Conservation (phyloP, 1,140 invertebrate species). For the Varroa destructor region DNA sequence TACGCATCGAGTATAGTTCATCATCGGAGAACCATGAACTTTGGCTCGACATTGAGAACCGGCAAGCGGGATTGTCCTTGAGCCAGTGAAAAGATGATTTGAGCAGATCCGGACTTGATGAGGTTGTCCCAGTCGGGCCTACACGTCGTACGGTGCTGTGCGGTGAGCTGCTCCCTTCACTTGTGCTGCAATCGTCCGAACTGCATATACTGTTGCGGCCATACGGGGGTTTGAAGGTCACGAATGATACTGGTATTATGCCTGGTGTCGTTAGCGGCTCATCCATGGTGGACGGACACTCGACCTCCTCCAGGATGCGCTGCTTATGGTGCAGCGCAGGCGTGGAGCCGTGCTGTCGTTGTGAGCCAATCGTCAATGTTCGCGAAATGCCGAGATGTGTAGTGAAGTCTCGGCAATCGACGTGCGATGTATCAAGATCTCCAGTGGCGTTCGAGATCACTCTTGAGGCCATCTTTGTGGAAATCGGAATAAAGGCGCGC, state of each 20-base stretch:
- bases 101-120: conserved; percentile 4
- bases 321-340: conserved; percentile 2
- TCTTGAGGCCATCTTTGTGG: conserved; percentile 17
- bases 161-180: conserved; percentile 15
- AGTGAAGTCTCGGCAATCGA: conserved; percentile 23
- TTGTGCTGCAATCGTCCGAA: conserved; percentile 23
- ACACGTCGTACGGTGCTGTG: conserved; percentile 15
- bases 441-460: conserved; percentile 26
- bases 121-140: neutral
- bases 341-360: neutral
- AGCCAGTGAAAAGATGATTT: conserved; percentile 23
- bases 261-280: too few relatives aligned
- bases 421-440: conserved; percentile 7
- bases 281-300: neutral
- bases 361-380: neutral
- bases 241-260: neutral
- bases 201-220: conserved; percentile 24
- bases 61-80: conserved; percentile 24
- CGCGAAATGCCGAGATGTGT: neutral
- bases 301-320: conserved; percentile 20
- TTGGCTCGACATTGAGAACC: conserved; percentile 22
- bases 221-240: conserved; percentile 23
- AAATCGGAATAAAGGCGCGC: conserved; percentile 22
- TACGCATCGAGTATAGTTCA: conserved; percentile 22
- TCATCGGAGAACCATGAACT: conserved; percentile 27